Percentiles rank a stretch among this genome's conserved stretches.
These are phyloP conservation scores for Drosophila suboccidentalis DNA, from an alignment of 2,888 invertebrate genomes.

Conservation along the genomic window DNA sequence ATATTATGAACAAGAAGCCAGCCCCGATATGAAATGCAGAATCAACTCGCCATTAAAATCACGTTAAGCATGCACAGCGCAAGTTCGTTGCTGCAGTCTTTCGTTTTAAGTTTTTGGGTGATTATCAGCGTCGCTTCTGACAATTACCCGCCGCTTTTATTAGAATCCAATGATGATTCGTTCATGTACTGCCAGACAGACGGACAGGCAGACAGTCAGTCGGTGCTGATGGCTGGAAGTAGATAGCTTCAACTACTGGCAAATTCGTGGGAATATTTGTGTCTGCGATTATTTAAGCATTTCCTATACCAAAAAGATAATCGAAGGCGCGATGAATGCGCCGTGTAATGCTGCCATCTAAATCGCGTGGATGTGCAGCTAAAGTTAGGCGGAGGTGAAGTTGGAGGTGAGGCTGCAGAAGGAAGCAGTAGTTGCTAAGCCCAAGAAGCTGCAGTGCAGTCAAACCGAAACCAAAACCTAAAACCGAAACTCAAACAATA, in stretches of 20 bases:
- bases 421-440: slow-evolving; percentile 48
- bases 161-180: slow-evolving; percentile 73
- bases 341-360: slow-evolving; percentile 67
- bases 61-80: slow-evolving; percentile 66
- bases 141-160: slow-evolving; percentile 61
- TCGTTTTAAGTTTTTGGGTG: slow-evolving; percentile 52
- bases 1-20: slow-evolving; percentile 24
- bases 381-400: not conserved
- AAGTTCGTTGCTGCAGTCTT: slow-evolving; percentile 64
- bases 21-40: slow-evolving; percentile 54
- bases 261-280: slow-evolving; percentile 75
- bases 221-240: slow-evolving; percentile 55
- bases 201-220: slow-evolving; percentile 23
- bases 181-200: slow-evolving; percentile 49
- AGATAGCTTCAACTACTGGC: slow-evolving; percentile 51
- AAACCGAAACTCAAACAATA: slow-evolving; percentile 33
- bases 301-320: slow-evolving; percentile 73
- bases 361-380: slow-evolving; percentile 21
- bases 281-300: slow-evolving; percentile 75
- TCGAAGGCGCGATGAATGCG: slow-evolving; percentile 73
- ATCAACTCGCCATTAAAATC: slow-evolving; percentile 66
- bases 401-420: slow-evolving; percentile 45
- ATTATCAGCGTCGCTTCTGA: slow-evolving; percentile 71
- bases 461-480: slow-evolving; percentile 45
- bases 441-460: slow-evolving; percentile 36